Evolutionary conservation across 2,888 invertebrate species (phyloP).

Genomic region (Morinoia aosen): DNA sequence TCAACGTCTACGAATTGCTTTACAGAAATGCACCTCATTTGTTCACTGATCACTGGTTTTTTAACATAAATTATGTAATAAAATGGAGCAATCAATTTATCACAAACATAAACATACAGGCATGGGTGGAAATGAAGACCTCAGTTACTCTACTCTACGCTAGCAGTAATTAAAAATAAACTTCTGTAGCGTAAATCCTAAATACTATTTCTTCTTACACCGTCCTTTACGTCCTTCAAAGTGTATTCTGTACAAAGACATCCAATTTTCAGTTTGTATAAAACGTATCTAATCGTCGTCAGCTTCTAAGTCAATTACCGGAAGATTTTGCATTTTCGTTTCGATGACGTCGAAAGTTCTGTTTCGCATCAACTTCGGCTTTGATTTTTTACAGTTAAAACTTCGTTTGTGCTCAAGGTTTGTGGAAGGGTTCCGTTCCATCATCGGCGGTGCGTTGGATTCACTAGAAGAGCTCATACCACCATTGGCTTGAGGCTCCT

Average conservation of each 20-base stretch:
- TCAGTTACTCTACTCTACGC: too few species aligned
- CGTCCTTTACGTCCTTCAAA: too few species aligned
- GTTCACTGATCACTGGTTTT: not conserved
- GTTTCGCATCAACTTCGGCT: constrained; percentile 49
- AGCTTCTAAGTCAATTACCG: constrained; percentile 31
- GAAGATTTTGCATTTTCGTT: constrained; percentile 37
- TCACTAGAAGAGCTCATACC: not conserved
- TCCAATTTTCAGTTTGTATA: too few species aligned
- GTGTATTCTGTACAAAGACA: too few species aligned
- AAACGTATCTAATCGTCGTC: constrained; percentile 9
- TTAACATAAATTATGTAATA: not conserved
- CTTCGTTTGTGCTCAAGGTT: constrained; percentile 37
- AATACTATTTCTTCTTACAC: too few species aligned
- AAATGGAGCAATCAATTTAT: too few species aligned
- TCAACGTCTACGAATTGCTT: not conserved
- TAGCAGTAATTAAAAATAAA: too few species aligned
- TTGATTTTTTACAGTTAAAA: constrained; percentile 31
- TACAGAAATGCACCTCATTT: not conserved
- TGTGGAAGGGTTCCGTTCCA: not conserved
- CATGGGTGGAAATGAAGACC: too few species aligned
- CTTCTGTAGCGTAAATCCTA: too few species aligned
- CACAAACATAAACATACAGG: too few species aligned
- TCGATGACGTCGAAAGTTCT: constrained; percentile 47
- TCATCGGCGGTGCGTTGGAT: not conserved
- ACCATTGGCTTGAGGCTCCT: not conserved